Evolutionary conservation across 2,888 invertebrate genomes (phyloP), one percentile per base, ranked within the genome.

Genomic region (Molanna angustata): DNA sequence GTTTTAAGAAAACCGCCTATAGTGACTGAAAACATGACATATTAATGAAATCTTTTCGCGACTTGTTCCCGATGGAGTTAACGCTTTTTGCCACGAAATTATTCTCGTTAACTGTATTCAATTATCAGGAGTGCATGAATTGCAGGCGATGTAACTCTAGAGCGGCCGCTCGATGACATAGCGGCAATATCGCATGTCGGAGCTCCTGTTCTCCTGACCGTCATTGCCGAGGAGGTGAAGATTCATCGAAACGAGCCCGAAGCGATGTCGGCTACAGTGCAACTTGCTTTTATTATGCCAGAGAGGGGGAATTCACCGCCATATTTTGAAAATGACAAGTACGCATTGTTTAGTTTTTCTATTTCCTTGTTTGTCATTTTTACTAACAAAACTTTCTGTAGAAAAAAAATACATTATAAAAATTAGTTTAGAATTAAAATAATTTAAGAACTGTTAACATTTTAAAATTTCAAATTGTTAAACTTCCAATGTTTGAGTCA

Each of bases 171-270:
- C 21, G 84, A 86, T 61, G 89, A 92, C 65, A 82, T 93, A 60
- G 83, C 86, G 49, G 83, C 88, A 49, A 88, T 90, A 62, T 86
- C 88, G 13, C 86, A 88, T 65, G 83, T 86, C n/a, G 88, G 89
- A 45, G 86, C 90, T 50, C 92, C 93, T 2, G 86, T 93, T 50
- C 77, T 91, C 43, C 78, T 93, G 57, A 90, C 88, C 1, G 86
- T 93, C 46, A 84, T 91, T 44, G 93, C 93, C 2, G 91, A 92
- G 68, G 93, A 93, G 72, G 86, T 93, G 56, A 80, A 88, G 61
- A 74, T 84, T 58, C 80, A 81, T 52, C 79, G 85, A 58, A 82
- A 85, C 58, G 88, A 88, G 62, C 86, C 85, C 9, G 85, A 87
- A 59, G 86, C 90, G 17, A 87, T 88, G 79, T 87, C 90, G 18